Evolutionary conservation across 1,140 invertebrate species (phyloP), one percentile per base, ranked within the genome.

Genomic region (Whitmania pigra): DNA sequence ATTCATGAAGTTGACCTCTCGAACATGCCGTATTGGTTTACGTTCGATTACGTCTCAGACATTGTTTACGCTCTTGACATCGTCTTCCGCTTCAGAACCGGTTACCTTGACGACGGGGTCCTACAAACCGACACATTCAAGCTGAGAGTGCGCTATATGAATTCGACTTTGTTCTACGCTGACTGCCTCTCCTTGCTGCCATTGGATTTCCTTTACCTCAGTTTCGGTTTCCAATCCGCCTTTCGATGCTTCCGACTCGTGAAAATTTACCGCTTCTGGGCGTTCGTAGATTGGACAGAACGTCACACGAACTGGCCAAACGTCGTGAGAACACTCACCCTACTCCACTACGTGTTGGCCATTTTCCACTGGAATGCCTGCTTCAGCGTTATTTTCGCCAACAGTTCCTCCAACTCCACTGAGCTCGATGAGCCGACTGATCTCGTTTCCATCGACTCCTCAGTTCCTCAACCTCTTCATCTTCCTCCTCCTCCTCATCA

Each of bases 351-450:
- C 85, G 87, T 97, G 77, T 85, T 97, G 83, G 93, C 95, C 83
- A 94, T 97, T 83, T 97, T 97, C 85, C 95, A 98, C 86, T 98
- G 94, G 94, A 98, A 98, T 83, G 93, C 94, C 76, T 97, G 94
- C 86, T 86, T 97, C 79, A 96, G 93, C 85, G 91, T 95, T 86
- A 90, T 95, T 80, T 91, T 49, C 0, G 43, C 43, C 43, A 49
- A 49, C 43, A 49, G 43, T 49, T 49, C 43, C 43, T 49, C 43
- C 9, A 49, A 49, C 43, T 49, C 15, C 43, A 49, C 43, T 0
- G 43, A 49, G 11, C 9, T 49, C 11, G 43, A 49, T 49, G 43
- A 49, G 15, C 43, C 43, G 43, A 17, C 53, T 15, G 68, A 29
- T 69, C 27, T 4, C 68, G 17, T 29, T 40, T 31, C 57, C 68